Base-by-base conservation (phyloP, 1,140 invertebrate genomes). In the Helicoverpa armigera region DNA sequence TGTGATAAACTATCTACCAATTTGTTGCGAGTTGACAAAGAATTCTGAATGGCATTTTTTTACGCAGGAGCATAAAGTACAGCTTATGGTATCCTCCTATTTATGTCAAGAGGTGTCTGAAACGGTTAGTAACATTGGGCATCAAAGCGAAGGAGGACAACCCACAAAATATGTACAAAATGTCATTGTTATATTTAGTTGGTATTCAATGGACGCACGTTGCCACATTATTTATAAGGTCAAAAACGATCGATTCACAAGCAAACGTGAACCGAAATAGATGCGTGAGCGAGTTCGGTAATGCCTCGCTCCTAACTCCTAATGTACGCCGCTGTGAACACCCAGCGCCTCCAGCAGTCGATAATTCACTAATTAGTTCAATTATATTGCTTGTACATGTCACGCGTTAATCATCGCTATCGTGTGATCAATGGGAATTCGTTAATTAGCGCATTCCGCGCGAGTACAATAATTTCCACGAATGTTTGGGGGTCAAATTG, bases 211-310 rank as follows among this genome's bases (percentile, higher is more conserved):
- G 18, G 29, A 50, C 69, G 69, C 50, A 76, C 54, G 48, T 54
- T n/a, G 31, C 35, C 31, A 31, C 73, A 61, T 76, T 76, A 48
- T 76, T 63, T 61, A 61, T 76, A 76, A 76, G 73, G 73, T 76
- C 58, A 76, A 61, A 73, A 76, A 76, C 73, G 50, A 76, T 76
- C 73, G 73, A 76, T 76, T 76, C 23, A 29, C 43, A 50, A 35
- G 18, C 54, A 63, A 73, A 63, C 43, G 43, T 18, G 73, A 50
- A n/a, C 73, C 73, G 48, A 63, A 76, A 63, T 73, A 73, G 53
- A 50, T 13, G 58, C 43, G 54, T 63, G 73, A 61, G 43, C 14
- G 60, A 16, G 18, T 63, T 63, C 73, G 54, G 60, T 74, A 74
- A 74, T 74, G 56, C 60, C 60, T 60, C 29, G 53, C n/a, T 50